Conservation (phyloP, 2,113 vertebrate genomes). For the Rhynchopsitta pachyrhyncha region DNA sequence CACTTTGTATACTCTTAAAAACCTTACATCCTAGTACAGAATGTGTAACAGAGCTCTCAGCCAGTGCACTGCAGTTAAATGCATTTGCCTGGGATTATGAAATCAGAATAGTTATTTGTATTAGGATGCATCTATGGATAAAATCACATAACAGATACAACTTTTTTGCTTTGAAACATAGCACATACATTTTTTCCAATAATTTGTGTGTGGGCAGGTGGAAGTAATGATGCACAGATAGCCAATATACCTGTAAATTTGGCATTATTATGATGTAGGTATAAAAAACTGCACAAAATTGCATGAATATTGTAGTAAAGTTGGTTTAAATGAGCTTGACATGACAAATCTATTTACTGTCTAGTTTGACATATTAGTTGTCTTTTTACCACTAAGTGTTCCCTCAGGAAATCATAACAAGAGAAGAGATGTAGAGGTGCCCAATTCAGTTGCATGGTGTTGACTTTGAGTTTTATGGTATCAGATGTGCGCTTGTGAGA, state of each 20-base stretch:
- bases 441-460: neutral
- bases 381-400: slow-evolving; percentile 46
- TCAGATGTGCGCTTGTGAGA: neutral
- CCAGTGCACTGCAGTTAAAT: slow-evolving; percentile 39
- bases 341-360: slow-evolving; percentile 44
- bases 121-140: slow-evolving; percentile 51
- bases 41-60: slow-evolving; percentile 23
- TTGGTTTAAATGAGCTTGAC: slow-evolving; percentile 52
- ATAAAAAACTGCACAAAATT: neutral
- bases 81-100: slow-evolving; percentile 38
- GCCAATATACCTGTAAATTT: neutral
- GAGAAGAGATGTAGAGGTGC: neutral
- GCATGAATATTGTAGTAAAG: neutral
- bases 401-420: slow-evolving; percentile 44
- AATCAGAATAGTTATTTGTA: slow-evolving; percentile 56
- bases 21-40: slow-evolving; percentile 23
- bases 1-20: slow-evolving; percentile 51
- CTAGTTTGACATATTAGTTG: slow-evolving; percentile 28
- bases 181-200: neutral
- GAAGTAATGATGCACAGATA: neutral
- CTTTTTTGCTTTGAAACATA: slow-evolving; percentile 8
- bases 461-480: slow-evolving; percentile 30
- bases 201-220: neutral
- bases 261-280: neutral
- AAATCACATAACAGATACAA: slow-evolving; percentile 27